phyloP scores from a whole-genome alignment of 2,888 invertebrate genomes.

The Drosophila fungiperda region DNA sequence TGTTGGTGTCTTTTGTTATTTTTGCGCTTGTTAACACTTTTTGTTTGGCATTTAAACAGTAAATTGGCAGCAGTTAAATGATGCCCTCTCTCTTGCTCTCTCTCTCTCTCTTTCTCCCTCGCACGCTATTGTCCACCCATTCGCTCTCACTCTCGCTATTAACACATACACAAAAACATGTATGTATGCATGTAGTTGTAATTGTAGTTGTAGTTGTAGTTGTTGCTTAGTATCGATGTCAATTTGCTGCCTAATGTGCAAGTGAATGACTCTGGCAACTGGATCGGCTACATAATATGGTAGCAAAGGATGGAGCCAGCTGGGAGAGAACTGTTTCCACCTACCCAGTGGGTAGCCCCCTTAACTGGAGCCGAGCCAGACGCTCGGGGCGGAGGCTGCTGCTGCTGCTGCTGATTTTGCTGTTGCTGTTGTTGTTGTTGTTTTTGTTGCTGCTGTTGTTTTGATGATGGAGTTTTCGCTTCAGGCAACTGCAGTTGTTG shows the following conservation, averaged over 20 bases:
- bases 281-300: constrained; percentile 39
- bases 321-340: constrained; percentile 1
- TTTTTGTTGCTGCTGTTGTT: constrained; percentile 23
- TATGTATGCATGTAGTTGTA: neutral
- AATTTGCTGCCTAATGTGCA: constrained; percentile 81
- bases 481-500: constrained; percentile 23
- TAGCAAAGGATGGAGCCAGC: constrained; percentile 15
- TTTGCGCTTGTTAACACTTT: constrained; percentile 76
- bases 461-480: constrained; percentile 43
- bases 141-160: neutral
- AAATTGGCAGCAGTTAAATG: constrained; percentile 84
- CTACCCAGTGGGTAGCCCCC: neutral
- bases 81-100: constrained; percentile 54
- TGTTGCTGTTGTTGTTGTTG: neutral
- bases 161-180: neutral
- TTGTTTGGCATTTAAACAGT: constrained; percentile 84
- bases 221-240: constrained; percentile 70
- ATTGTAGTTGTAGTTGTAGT: constrained; percentile 20
- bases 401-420: neutral
- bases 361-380: constrained; percentile 16
- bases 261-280: constrained; percentile 70
- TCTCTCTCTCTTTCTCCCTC: constrained; percentile 16
- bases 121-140: constrained; percentile 14
- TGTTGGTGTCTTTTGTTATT: constrained; percentile 71
- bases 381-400: constrained; percentile 30